These are phyloP conservation scores for Lycocerus yunnanus DNA, from an alignment of 2,888 invertebrate species.

Conservation along the genomic window DNA sequence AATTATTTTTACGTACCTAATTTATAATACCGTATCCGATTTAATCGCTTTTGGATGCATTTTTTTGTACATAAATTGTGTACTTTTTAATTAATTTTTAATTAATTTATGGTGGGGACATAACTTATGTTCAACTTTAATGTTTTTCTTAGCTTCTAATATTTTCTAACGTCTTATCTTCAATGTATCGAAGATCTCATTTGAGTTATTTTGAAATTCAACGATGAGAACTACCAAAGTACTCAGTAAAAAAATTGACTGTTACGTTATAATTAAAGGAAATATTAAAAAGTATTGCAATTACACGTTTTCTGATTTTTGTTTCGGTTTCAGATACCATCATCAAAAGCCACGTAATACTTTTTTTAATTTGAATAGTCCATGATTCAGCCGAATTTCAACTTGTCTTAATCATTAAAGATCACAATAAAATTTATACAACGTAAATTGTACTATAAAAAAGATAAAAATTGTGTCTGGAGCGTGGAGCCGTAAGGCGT, in stretches of 20 bases:
- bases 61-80: neutral
- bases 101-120: neutral
- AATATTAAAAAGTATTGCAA: neutral
- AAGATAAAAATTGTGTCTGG: conserved; percentile 44
- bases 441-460: conserved; percentile 16
- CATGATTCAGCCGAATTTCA: neutral
- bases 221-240: neutral
- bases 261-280: neutral
- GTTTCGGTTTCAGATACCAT: neutral
- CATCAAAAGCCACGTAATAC: neutral
- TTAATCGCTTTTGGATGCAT: neutral
- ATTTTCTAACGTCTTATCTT: neutral
- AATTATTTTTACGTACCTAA: conserved; percentile 1
- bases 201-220: neutral
- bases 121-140: neutral
- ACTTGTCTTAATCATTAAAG: neutral
- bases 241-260: neutral
- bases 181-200: neutral
- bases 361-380: neutral
- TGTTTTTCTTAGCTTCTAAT: neutral
- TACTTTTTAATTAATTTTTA: neutral
- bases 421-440: conserved; percentile 13
- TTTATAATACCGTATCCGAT: neutral
- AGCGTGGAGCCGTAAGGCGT: conserved; percentile 49
- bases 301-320: neutral